Conservation (phyloP, 2,797 vertebrate genomes). For the Manis crassicaudata region DNA sequence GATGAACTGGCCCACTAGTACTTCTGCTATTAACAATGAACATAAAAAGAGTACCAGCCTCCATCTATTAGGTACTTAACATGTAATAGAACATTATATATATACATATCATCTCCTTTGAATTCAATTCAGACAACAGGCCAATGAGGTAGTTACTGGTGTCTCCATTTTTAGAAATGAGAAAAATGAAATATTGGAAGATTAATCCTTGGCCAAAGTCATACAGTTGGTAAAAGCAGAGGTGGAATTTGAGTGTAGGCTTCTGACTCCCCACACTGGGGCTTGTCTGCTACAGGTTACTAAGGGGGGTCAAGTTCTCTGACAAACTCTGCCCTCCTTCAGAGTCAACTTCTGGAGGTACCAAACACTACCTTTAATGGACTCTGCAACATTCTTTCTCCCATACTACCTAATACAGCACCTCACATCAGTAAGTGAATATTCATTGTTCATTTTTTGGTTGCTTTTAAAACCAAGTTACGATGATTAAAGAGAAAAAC, state of each 20-base stretch:
- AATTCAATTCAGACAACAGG: not conserved
- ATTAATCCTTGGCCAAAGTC: not conserved
- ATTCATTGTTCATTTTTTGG: not conserved
- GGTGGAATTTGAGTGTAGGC: not conserved
- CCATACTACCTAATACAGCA: no score
- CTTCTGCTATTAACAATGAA: not conserved
- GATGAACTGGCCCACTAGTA: not conserved
- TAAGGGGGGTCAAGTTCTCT: not conserved
- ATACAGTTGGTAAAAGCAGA: not conserved
- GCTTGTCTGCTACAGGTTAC: not conserved
- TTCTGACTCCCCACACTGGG: not conserved
- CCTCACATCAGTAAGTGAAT: not conserved
- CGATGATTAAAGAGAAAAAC: not conserved
- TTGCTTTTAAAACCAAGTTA: not conserved
- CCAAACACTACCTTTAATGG: not conserved
- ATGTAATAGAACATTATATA: not conserved
- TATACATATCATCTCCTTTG: not conserved
- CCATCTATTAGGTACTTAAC: not conserved
- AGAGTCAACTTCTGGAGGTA: not conserved
- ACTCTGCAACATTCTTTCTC: not conserved
- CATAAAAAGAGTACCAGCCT: not conserved
- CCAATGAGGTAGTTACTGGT: not conserved
- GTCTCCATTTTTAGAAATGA: not conserved
- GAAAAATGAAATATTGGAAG: not conserved
- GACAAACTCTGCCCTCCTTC: not conserved